Evolutionary conservation across 2,888 invertebrate genomes (phyloP), one percentile per base, ranked within the genome.

Genomic region (Trichogramma evanescens): DNA sequence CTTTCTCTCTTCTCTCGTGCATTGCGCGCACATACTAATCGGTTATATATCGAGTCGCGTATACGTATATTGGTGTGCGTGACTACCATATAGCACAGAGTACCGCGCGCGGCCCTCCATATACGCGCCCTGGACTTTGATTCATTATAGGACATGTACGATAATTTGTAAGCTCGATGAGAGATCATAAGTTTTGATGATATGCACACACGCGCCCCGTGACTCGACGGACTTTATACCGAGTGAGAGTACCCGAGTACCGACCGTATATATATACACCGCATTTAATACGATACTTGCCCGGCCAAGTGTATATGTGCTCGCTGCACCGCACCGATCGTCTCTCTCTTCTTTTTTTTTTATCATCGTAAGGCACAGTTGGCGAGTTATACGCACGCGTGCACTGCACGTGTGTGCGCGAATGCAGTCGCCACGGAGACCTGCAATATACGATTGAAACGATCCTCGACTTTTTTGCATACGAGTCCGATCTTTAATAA

Each of bases 91-190:
- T 43, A 4, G 54, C n/a, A 9, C n/a, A 45, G n/a, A 45, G n/a
- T 9, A 3, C 8, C n/a, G 2, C 8, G n/a, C 8, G n/a, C 8
- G 0, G n/a, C n/a, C n/a, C 8, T 45, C 8, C 45, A 10, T 50
- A 26, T 8, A 39, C 39, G 8, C 54, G 13, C 38, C 39, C 43
- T 10, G 9, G 26, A 5, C 51, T 51, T 38, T 45, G 44, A 54
- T 65, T 65, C 65, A 65, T 61, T 13, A 61, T 65, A 58, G 63
- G 63, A 65, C 63, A 61, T 59, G 63, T 54, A 58, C 56, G 60
- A 61, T 65, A 65, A 65, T 65, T 65, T 65, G 63, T 65, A 63
- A 65, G 61, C 65, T 61, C 63, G 65, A 65, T 65, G 65, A 65
- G 63, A 63, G 65, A 65, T 63, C 65, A 63, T 65, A 65, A 65